These are phyloP conservation scores for Cyprinodon tularosa DNA, from an alignment of 2,113 vertebrate genomes.

Conservation along the genomic window DNA sequence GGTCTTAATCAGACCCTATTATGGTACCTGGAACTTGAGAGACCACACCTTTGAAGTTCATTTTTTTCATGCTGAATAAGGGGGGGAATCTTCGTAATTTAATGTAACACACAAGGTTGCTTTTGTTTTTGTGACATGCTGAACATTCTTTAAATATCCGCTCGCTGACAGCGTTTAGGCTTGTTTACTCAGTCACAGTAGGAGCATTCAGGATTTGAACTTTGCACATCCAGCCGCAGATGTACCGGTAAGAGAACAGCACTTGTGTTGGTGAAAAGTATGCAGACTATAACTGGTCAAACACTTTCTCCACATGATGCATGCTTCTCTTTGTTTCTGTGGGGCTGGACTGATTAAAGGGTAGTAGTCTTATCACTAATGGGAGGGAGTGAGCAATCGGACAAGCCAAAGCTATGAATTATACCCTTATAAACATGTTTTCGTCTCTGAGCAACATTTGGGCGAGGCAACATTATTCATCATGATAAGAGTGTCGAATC, in stretches of 20 bases:
- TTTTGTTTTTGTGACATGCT: neutral
- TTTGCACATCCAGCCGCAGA: slow-evolving; percentile 16
- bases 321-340: neutral
- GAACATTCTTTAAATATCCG: neutral
- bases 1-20: neutral
- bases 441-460: slow-evolving; percentile 21
- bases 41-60: neutral
- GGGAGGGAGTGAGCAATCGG: neutral
- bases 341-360: neutral
- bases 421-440: neutral
- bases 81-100: neutral
- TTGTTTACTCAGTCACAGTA: slow-evolving; percentile 12
- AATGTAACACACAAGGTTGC: neutral
- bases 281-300: neutral
- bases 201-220: slow-evolving; percentile 23
- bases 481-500: neutral
- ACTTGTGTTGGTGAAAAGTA: slow-evolving; percentile 24
- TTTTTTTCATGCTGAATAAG: neutral
- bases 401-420: no score
- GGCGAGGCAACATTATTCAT: neutral
- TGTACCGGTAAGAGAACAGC: neutral
- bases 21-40: neutral
- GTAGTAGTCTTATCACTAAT: neutral
- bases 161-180: neutral
- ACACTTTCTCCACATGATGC: neutral